Percentiles rank a stretch among this genome's conserved stretches.
Evolutionary conservation across 2,888 invertebrate genomes (phyloP).

Genomic region (Idaea biselata): DNA sequence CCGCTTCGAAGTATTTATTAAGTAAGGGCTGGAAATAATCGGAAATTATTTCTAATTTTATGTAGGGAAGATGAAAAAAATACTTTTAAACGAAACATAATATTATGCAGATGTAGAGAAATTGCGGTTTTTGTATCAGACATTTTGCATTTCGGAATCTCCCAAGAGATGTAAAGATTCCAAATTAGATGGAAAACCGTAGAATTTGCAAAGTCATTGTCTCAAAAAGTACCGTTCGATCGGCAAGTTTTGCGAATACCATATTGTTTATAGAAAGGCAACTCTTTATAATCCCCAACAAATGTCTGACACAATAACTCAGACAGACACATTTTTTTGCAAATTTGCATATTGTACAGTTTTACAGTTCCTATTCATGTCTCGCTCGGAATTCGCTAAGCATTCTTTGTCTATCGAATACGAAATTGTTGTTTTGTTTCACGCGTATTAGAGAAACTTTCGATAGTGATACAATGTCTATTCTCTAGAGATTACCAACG

Average conservation of each 20-base stretch:
- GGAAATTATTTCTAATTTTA: background rate
- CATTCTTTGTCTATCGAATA: slow-evolving; percentile 15
- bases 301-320: slow-evolving; percentile 36
- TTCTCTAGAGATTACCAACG: background rate
- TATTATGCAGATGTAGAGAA: background rate
- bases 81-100: background rate
- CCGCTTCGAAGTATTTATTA: no score
- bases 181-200: slow-evolving; percentile 26
- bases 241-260: slow-evolving; percentile 34
- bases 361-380: slow-evolving; percentile 21
- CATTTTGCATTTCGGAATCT: background rate
- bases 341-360: slow-evolving; percentile 45
- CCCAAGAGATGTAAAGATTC: slow-evolving; percentile 7
- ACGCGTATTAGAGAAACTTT: slow-evolving; percentile 23
- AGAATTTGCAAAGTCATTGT: slow-evolving; percentile 30
- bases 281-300: slow-evolving; percentile 42
- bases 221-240: slow-evolving; percentile 31
- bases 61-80: background rate
- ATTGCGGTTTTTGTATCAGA: background rate
- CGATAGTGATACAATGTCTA: slow-evolving; percentile 13
- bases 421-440: slow-evolving; percentile 21
- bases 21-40: no score
- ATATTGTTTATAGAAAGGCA: slow-evolving; percentile 28
- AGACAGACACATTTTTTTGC: slow-evolving; percentile 16
- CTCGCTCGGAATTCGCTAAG: slow-evolving; percentile 11